phyloP scores from a whole-genome alignment of 2,888 invertebrate species.

The Dermolepida albohirtum region DNA sequence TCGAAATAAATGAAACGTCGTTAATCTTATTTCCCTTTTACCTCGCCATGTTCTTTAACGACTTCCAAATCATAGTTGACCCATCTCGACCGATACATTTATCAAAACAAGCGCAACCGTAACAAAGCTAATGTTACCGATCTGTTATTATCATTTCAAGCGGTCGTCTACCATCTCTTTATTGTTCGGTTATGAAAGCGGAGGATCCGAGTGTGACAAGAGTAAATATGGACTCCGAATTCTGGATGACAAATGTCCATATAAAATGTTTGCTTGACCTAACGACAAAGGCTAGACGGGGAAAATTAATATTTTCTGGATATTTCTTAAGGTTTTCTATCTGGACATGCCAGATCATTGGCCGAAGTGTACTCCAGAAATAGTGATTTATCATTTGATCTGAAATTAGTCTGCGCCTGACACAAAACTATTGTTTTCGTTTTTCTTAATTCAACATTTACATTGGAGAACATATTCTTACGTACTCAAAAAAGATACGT shows the following conservation, averaged over 20 bases:
- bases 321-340: slow-evolving; percentile 28
- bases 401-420: slow-evolving; percentile 16
- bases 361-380: slow-evolving; percentile 3
- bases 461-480: not conserved
- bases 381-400: slow-evolving; percentile 16
- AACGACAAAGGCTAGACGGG: slow-evolving; percentile 44
- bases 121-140: slow-evolving; percentile 41
- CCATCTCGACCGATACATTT: slow-evolving; percentile 39
- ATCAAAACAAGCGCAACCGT: slow-evolving; percentile 39
- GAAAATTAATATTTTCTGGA: slow-evolving; percentile 45
- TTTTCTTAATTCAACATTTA: not conserved
- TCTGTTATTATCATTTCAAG: slow-evolving; percentile 40
- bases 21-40: slow-evolving; percentile 35
- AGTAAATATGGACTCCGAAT: slow-evolving; percentile 44
- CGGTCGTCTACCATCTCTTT: slow-evolving; percentile 32
- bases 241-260: slow-evolving; percentile 46
- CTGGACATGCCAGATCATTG: slow-evolving; percentile 27
- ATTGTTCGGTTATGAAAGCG: slow-evolving; percentile 42
- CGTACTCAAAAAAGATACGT: no score
- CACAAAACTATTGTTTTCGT: slow-evolving; percentile 19
- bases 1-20: slow-evolving; percentile 34
- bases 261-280: slow-evolving; percentile 47
- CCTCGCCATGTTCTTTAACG: slow-evolving; percentile 35
- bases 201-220: slow-evolving; percentile 32
- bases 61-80: slow-evolving; percentile 40